These are phyloP conservation scores for Pteropus rufus DNA, from an alignment of 2,797 vertebrate genomes.

Conservation along the genomic window DNA sequence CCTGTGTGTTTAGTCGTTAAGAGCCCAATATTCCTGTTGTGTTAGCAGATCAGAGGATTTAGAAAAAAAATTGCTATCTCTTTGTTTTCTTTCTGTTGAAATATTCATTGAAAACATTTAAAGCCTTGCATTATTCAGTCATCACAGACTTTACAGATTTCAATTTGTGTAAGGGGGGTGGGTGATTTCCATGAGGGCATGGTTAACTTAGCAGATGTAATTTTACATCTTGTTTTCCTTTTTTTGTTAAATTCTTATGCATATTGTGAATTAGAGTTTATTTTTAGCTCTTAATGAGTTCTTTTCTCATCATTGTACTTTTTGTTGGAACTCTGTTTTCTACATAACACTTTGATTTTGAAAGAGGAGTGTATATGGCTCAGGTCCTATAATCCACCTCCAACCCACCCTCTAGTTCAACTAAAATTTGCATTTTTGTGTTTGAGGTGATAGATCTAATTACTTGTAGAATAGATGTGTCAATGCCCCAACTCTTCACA, in stretches of 20 bases:
- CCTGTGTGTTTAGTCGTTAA: background rate
- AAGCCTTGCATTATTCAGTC: slow-evolving; percentile 56
- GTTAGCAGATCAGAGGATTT: slow-evolving; percentile 46
- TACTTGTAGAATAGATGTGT: background rate
- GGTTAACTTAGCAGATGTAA: slow-evolving; percentile 69
- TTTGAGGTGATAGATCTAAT: background rate
- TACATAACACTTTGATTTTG: slow-evolving; percentile 60
- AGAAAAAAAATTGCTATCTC: background rate
- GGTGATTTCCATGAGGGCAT: slow-evolving; percentile 26
- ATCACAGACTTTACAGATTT: slow-evolving; percentile 61
- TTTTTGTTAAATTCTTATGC: slow-evolving; percentile 66
- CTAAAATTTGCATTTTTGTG: slow-evolving; percentile 16
- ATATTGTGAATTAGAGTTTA: slow-evolving; percentile 74
- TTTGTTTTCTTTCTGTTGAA: slow-evolving; percentile 65
- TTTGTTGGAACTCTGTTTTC: slow-evolving; percentile 67
- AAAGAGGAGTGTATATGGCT: background rate
- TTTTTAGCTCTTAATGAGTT: slow-evolving; percentile 77
- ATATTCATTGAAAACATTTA: slow-evolving; percentile 60
- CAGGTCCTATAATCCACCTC: background rate
- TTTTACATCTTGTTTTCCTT: slow-evolving; percentile 71
- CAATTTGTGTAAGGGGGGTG: background rate
- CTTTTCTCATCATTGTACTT: slow-evolving; percentile 72
- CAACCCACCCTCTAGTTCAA: background rate
- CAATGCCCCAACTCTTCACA: background rate
- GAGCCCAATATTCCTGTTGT: background rate